Evolutionary conservation across 2,888 invertebrate species (phyloP).

Genomic region (Perizoma flavofasciatum): DNA sequence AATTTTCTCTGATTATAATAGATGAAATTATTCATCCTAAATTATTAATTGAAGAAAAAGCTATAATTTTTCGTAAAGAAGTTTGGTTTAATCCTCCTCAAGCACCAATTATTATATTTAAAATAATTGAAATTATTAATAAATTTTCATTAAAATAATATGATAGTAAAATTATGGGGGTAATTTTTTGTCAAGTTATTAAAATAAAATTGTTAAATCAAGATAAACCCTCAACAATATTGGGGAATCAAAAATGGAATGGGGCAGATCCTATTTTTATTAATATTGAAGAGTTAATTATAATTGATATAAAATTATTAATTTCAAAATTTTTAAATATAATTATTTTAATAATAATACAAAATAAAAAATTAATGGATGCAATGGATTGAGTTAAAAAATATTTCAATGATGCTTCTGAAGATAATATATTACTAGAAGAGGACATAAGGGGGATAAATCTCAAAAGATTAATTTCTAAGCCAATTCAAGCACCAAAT

Average conservation of each 20-base stretch:
- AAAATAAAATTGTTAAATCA: constrained; percentile 83
- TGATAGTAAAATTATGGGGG: constrained; percentile 82
- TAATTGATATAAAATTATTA: constrained; percentile 54
- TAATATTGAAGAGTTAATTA: constrained; percentile 71
- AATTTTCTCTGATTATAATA: constrained; percentile 71
- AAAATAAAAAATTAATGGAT: constrained; percentile 81
- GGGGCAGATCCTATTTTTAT: constrained; percentile 84
- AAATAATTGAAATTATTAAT: constrained; percentile 69
- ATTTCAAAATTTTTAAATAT: constrained; percentile 61
- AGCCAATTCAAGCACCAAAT: constrained; percentile 82
- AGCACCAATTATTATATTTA: constrained; percentile 75
- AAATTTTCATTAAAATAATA: constrained; percentile 72
- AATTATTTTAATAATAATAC: constrained; percentile 67
- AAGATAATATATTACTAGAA: constrained; percentile 72
- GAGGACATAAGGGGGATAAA: constrained; percentile 84
- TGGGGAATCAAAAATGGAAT: constrained; percentile 85
- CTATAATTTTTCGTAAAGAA: constrained; percentile 83
- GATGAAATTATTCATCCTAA: constrained; percentile 82
- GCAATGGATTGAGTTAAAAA: constrained; percentile 85
- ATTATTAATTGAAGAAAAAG: constrained; percentile 86
- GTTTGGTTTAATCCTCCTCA: constrained; percentile 82
- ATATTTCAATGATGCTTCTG: constrained; percentile 85
- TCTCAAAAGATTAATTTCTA: constrained; percentile 86
- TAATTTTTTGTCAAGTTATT: constrained; percentile 87
- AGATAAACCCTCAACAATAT: constrained; percentile 82